phyloP scores from a whole-genome alignment of 2,113 vertebrate genomes.

The Pseudorhombus dupliciocellatus region DNA sequence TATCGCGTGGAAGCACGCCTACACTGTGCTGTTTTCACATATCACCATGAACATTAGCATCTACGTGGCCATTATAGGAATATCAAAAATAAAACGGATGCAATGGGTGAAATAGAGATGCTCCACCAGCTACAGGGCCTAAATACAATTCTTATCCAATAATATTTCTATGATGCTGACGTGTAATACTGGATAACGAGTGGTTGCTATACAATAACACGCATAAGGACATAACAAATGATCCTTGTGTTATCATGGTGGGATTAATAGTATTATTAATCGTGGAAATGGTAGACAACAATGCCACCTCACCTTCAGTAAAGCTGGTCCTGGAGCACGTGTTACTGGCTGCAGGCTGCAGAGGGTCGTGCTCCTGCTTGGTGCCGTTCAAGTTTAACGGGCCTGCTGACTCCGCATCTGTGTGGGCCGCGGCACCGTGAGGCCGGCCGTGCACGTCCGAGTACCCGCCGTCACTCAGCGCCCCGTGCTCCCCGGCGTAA shows the following conservation, averaged over 20 bases:
- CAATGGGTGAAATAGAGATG: background rate
- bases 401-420: constrained; percentile 79
- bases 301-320: constrained; percentile 85
- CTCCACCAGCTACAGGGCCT: background rate
- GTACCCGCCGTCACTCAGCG: constrained; percentile 79
- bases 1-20: background rate
- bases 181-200: background rate
- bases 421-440: constrained; percentile 79
- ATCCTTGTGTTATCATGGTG: background rate
- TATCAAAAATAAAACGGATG: constrained; percentile 10
- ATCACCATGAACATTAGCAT: background rate
- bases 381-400: constrained; percentile 80
- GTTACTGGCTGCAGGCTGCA: constrained; percentile 82
- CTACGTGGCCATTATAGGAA: background rate
- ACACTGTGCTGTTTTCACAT: background rate
- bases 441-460: constrained; percentile 80
- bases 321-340: constrained; percentile 87
- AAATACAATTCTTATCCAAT: too few relatives aligned
- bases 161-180: too few relatives aligned
- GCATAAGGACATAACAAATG: background rate
- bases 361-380: constrained; percentile 86
- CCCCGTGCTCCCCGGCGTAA: constrained; percentile 78
- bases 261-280: background rate
- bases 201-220: background rate
- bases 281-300: background rate